Evolutionary conservation across 2,888 invertebrate genomes (phyloP).

Genomic region (Scaptomyza cyrtandrae): DNA sequence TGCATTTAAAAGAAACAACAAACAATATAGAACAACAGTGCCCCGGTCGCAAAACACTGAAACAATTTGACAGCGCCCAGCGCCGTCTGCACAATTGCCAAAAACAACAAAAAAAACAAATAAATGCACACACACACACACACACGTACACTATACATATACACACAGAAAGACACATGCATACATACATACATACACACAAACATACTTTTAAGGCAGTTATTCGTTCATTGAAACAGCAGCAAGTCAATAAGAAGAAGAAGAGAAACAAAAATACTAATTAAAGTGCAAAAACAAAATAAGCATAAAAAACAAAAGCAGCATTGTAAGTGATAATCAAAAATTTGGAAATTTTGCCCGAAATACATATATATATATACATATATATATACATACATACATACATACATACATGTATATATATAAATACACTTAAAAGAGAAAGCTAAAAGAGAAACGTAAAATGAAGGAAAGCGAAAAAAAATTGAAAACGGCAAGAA

Average conservation of each 20-base stretch:
- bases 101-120: slow-evolving; percentile 42
- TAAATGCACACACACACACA: slow-evolving; percentile 30
- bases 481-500: background rate
- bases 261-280: slow-evolving; percentile 7
- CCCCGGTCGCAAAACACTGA: slow-evolving; percentile 34
- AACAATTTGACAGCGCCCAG: slow-evolving; percentile 28
- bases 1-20: slow-evolving; percentile 52
- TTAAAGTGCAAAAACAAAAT: slow-evolving; percentile 29
- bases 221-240: slow-evolving; percentile 31
- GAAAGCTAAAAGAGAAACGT: slow-evolving; percentile 19
- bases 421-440: no score
- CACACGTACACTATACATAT: slow-evolving; percentile 28
- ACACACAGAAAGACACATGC: slow-evolving; percentile 24
- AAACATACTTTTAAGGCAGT: slow-evolving; percentile 67
- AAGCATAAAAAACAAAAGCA: slow-evolving; percentile 21
- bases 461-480: slow-evolving; percentile 5
- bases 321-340: slow-evolving; percentile 60
- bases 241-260: slow-evolving; percentile 8
- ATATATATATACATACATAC: background rate
- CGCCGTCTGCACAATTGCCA: slow-evolving; percentile 62
- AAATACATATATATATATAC: slow-evolving; percentile 7
- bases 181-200: slow-evolving; percentile 25
- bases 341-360: slow-evolving; percentile 48
- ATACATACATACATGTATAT: slow-evolving; percentile 1
- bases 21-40: slow-evolving; percentile 22